Evolutionary conservation across 1,140 invertebrate species (phyloP), one percentile per base, ranked within the genome.

Genomic region (Eurosta solidaginis): DNA sequence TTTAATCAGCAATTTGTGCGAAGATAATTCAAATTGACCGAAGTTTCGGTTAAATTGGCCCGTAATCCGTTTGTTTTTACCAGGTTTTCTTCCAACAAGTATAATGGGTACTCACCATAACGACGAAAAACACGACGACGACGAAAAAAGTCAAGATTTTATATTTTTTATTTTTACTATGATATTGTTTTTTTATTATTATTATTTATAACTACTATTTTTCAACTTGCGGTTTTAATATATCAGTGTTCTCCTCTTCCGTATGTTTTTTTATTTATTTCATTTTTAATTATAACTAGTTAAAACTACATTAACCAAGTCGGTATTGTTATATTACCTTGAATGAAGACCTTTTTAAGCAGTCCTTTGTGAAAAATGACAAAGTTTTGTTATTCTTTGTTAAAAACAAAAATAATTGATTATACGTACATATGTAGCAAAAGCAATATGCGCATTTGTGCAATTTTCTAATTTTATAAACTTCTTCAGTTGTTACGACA

Each of bases 181-280:
- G 59, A 68, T 68, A 68, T 68, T 68, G 59, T 40, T 68, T 68
- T 68, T 68, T 68, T 68, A 20, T 68, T 40, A 68, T 36, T 68
- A 68, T 40, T 68, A 22, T 59, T 59, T 33, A 59, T 59, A 59
- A n/a, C 54, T 59, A 68, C 59, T 68, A 68, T 68, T 68, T n/a
- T 68, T 68, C 59, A 68, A 68, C 36, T 68, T 68, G 59, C 36
- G 7, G n/a, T 68, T 68, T 68, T 17, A 68, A 68, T 68, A 40
- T 68, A 68, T 68, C 59, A 68, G 1, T 68, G 59, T 40, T 40
- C 14, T 40, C 29, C 29, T 59, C 27, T 5, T n/a, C n/a, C n/a
- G n/a, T n/a, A n/a, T n/a, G n/a, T n/a, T 36, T 59, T 59, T 33
- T 25, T 59, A 33, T 59, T 9, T 59, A 12, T 59, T 17, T 59